Conservation (phyloP, 2,888 invertebrate species). For the Acronicta psi region DNA sequence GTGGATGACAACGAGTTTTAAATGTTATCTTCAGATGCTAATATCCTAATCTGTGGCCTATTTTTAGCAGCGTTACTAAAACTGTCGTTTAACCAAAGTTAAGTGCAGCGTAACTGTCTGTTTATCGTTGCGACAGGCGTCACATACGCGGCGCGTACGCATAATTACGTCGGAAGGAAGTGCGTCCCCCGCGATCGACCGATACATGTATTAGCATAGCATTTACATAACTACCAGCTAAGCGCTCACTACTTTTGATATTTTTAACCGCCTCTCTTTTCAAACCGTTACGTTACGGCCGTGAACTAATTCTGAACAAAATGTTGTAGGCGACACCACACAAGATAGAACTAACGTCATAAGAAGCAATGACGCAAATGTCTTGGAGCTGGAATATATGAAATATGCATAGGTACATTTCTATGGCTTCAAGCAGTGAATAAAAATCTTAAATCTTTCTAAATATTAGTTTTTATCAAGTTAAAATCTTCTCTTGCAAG, state of each 20-base stretch:
- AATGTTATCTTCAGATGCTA: not conserved
- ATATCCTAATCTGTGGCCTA: not conserved
- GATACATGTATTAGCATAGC: conserved; percentile 77
- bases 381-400: not conserved
- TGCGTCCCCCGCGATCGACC: conserved; percentile 67
- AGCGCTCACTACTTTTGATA: conserved; percentile 54
- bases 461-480: no score
- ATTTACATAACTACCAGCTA: conserved; percentile 67
- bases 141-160: conserved; percentile 62
- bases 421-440: no score
- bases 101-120: conserved; percentile 47
- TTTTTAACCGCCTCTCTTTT: conserved; percentile 55
- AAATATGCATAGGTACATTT: no score
- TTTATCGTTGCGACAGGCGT: conserved; percentile 55
- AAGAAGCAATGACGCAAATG: not conserved
- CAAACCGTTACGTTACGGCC: conserved; percentile 43
- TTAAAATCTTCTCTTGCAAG: no score
- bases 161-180: conserved; percentile 76
- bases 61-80: conserved; percentile 2
- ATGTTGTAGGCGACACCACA: conserved; percentile 1
- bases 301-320: conserved; percentile 28
- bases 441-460: no score
- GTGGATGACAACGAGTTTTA: not conserved
- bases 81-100: conserved; percentile 12
- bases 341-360: not conserved